A percentile compares a stretch with the other conserved stretches of the same genome.
phyloP scores from a whole-genome alignment of 2,888 invertebrate genomes.

The Apodemia zela region DNA sequence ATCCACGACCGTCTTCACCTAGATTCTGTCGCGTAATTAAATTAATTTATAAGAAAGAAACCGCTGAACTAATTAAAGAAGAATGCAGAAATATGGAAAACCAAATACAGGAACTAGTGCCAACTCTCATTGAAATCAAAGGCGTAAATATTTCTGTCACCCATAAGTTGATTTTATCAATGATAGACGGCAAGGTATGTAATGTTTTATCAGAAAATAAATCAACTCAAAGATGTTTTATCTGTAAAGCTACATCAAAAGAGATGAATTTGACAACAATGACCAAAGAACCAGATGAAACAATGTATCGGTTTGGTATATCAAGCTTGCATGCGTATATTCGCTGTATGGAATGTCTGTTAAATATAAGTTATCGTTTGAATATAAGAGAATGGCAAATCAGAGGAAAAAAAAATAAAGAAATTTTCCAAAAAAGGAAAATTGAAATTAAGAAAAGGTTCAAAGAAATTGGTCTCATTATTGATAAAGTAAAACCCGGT shows the following conservation, averaged over 20 bases:
- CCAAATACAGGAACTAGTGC: too few relatives aligned
- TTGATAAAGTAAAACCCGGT: conserved; percentile 3
- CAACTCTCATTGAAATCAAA: too few relatives aligned
- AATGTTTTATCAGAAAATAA: conserved; percentile 2
- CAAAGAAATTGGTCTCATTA: conserved; percentile 5
- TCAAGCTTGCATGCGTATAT: conserved; percentile 4
- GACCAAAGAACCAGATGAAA: not conserved
- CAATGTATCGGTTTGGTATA: conserved; percentile 9
- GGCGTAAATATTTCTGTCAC: too few relatives aligned
- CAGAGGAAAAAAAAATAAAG: not conserved
- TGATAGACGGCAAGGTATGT: too few relatives aligned
- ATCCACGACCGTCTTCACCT: not conserved
- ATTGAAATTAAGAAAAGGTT: not conserved
- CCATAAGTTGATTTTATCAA: too few relatives aligned
- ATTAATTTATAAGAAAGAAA: conserved; percentile 1
- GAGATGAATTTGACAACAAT: not conserved
- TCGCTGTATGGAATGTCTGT: not conserved
- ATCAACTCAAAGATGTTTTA: conserved; percentile 9
- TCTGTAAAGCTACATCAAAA: conserved; percentile 1
- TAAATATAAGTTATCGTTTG: conserved; percentile 4
- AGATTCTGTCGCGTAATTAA: not conserved
- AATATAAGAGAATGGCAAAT: not conserved
- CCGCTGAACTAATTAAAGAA: not conserved
- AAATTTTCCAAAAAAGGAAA: not conserved
- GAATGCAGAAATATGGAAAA: too few relatives aligned